phyloP scores from a whole-genome alignment of 2,888 invertebrate genomes.

The Brachypterus glaber region DNA sequence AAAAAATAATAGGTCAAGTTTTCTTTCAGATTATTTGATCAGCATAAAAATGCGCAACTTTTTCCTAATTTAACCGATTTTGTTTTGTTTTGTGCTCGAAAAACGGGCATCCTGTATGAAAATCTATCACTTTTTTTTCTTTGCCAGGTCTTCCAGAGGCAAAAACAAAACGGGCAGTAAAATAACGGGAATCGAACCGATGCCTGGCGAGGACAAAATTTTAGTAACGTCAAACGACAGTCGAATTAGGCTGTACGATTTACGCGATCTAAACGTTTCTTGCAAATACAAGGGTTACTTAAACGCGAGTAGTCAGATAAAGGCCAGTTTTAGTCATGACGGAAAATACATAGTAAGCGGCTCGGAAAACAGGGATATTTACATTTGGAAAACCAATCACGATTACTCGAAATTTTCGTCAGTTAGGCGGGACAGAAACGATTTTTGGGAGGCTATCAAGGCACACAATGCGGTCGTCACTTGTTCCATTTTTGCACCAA shows the following conservation, averaged over 20 bases:
- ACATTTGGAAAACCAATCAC: constrained; percentile 96
- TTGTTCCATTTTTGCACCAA: constrained; percentile 95
- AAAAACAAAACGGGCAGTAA: constrained; percentile 91
- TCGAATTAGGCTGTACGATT: constrained; percentile 88
- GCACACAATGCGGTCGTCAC: constrained; percentile 95
- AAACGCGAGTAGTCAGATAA: constrained; percentile 93
- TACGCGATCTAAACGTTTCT: constrained; percentile 85
- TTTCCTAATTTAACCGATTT: no score
- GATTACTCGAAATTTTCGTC: constrained; percentile 93
- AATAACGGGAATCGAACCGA: constrained; percentile 94
- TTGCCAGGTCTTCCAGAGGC: constrained; percentile 90
- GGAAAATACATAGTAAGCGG: constrained; percentile 96
- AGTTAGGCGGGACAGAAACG: constrained; percentile 84
- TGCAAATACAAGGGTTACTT: constrained; percentile 62
- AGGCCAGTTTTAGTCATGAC: constrained; percentile 94
- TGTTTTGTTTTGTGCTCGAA: no score
- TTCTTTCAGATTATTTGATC: no score
- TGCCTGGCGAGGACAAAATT: constrained; percentile 93
- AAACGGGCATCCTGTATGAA: no score
- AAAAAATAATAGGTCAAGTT: no score
- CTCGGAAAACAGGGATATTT: constrained; percentile 94
- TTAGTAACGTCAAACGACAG: constrained; percentile 97
- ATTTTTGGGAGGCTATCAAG: constrained; percentile 95
- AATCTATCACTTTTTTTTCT: no score
- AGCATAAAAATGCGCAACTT: no score